Evolutionary conservation across 2,888 invertebrate species (phyloP).

Genomic region (Amblyjoppa proteus): DNA sequence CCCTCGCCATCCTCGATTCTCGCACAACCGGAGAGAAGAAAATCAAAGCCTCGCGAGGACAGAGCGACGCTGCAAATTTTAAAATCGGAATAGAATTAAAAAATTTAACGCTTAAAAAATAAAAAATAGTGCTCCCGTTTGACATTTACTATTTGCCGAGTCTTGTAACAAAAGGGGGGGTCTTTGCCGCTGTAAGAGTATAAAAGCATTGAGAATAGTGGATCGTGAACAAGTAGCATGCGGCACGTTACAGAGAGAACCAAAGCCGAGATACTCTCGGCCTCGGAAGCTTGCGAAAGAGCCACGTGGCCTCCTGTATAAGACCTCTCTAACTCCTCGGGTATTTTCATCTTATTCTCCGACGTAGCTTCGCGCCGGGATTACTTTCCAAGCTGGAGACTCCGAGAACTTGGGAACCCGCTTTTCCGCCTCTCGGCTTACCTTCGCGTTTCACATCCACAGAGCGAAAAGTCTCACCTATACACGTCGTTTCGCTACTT

Average conservation of each 20-base stretch:
- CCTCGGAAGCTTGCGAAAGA: constrained; percentile 29
- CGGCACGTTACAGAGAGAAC: constrained; percentile 26
- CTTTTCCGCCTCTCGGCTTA: constrained; percentile 69
- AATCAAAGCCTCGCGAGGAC: constrained; percentile 82
- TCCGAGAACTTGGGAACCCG: constrained; percentile 80
- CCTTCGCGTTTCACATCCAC: constrained; percentile 61
- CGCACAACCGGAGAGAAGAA: constrained; percentile 80
- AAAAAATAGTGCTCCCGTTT: background rate
- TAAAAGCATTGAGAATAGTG: constrained; percentile 63
- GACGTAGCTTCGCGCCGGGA: constrained; percentile 79
- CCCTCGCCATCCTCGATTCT: constrained; percentile 56
- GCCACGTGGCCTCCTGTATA: constrained; percentile 69
- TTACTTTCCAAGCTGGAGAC: constrained; percentile 80
- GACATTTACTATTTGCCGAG: constrained; percentile 80
- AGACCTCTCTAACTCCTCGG: constrained; percentile 84
- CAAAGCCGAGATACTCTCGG: constrained; percentile 36
- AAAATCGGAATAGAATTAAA: background rate
- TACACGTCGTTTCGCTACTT: background rate
- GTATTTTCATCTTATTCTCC: constrained; percentile 84
- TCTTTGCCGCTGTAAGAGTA: constrained; percentile 61
- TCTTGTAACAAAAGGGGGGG: constrained; percentile 63
- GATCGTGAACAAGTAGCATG: constrained; percentile 25
- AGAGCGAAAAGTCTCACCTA: background rate
- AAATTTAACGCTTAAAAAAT: background rate
- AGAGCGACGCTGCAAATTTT: constrained; percentile 74